Evolutionary conservation across 1,140 invertebrate genomes (phyloP).

Genomic region (Nebria ingens): DNA sequence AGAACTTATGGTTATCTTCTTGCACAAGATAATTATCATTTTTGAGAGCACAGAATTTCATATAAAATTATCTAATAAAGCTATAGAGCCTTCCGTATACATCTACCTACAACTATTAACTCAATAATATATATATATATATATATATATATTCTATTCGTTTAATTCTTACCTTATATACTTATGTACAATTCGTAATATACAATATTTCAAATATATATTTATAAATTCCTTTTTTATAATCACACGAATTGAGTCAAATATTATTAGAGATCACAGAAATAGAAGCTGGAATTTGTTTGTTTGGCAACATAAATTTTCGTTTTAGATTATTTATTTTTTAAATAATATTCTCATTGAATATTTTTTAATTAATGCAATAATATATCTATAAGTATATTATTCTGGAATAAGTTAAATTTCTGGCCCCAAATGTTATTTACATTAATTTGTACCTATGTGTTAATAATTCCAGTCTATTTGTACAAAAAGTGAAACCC

Average conservation of each 20-base stretch:
- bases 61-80: slow-evolving; percentile 14
- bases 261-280: slow-evolving; percentile 35
- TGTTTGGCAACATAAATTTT: slow-evolving; percentile 17
- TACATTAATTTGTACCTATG: slow-evolving; percentile 18
- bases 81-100: slow-evolving; percentile 11
- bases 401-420: slow-evolving; percentile 11
- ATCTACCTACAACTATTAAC: slow-evolving; percentile 8
- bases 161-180: slow-evolving; percentile 14
- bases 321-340: slow-evolving; percentile 12
- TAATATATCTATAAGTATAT: too few relatives aligned
- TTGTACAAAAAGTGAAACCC: slow-evolving; percentile 13
- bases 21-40: neutral
- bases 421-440: slow-evolving; percentile 15
- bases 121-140: slow-evolving; percentile 8
- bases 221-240: slow-evolving; percentile 13
- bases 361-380: too few relatives aligned
- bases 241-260: slow-evolving; percentile 34
- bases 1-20: neutral
- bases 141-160: slow-evolving; percentile 4
- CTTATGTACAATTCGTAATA: slow-evolving; percentile 14
- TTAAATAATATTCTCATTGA: too few relatives aligned
- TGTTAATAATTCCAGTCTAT: slow-evolving; percentile 25
- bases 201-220: slow-evolving; percentile 14
- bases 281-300: slow-evolving; percentile 29
- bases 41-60: slow-evolving; percentile 13